Base-by-base conservation (phyloP, 2,888 invertebrate genomes). In the Calameuta pallipes region DNA sequence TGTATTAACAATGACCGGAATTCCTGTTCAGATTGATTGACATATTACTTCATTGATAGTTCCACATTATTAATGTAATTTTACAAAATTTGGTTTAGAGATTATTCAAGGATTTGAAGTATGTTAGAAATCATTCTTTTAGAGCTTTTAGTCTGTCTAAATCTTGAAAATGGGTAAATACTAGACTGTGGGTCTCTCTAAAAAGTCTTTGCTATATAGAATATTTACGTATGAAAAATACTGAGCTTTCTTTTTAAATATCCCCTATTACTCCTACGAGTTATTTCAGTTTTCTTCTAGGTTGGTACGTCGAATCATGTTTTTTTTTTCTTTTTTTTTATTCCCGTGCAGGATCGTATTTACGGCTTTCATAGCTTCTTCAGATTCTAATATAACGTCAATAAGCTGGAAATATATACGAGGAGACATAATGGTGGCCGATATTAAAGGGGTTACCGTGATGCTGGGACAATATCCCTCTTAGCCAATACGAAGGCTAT, bases 311-410 rank as follows among this genome's bases (percentile, higher is more conserved):
- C 9, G 23, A 23, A 69, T 75, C 36, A 71, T 76, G 76, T 80
- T 76, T 76, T 74, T 80, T n/a, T 34, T 4, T 4, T 35, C 1
- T 69, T 74, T 74, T 74, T 80, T 41, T 30, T 56, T 15, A 56
- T 56, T 56, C 23, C 9, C 56, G 6, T 56, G 23, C 56, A 56
- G 56, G 23, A 9, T 9, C 23, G 9, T 56, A 23, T 75, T 75
- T 35, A 75, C 30, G 30, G 23, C 4, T 69, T n/a, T 23, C 33
- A n/a, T 69, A 74, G 15, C 68, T 73, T 79, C 75, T 33, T 12
- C 73, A 76, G 56, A 79, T 75, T 78, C 75, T 73, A 78, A 79
- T 78, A 78, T 76, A 78, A 79, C 74, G 73, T 76, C 78, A 79
- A 79, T 71, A 76, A 78, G 68, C 73, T 69, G 13, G 73, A 69